A percentile compares a stretch with the other conserved stretches of the same genome.
These are phyloP conservation scores for Mimumesa dahlbomi DNA, from an alignment of 2,888 invertebrate genomes.

Conservation along the genomic window DNA sequence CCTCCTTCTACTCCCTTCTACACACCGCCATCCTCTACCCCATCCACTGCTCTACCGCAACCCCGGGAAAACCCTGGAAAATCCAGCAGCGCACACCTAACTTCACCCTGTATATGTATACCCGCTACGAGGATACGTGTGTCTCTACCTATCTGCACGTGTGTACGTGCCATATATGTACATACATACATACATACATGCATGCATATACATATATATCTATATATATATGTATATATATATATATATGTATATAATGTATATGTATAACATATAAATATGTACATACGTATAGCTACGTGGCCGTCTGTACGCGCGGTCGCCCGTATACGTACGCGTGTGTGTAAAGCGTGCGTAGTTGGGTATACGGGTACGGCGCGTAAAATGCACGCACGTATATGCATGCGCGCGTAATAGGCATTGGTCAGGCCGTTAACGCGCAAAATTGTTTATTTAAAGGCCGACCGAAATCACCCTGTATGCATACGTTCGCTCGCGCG, in stretches of 20 bases:
- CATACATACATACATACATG: too few species aligned
- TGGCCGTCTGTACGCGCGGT: background rate
- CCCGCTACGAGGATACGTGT: too few species aligned
- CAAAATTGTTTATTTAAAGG: slow-evolving; percentile 73
- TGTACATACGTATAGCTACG: slow-evolving; percentile 2
- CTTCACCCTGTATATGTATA: slow-evolving; percentile 67
- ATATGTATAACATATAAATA: slow-evolving; percentile 10
- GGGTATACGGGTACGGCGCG: too few species aligned
- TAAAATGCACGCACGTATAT: slow-evolving; percentile 37
- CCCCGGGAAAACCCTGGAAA: slow-evolving; percentile 80
- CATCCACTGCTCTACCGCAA: slow-evolving; percentile 73
- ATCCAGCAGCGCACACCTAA: slow-evolving; percentile 74
- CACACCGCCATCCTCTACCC: slow-evolving; percentile 65
- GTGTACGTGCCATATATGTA: too few species aligned
- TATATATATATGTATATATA: too few species aligned
- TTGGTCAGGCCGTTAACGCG: slow-evolving; percentile 68
- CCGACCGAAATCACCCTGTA: slow-evolving; percentile 37
- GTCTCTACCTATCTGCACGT: slow-evolving; percentile 40
- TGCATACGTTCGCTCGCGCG: slow-evolving; percentile 6
- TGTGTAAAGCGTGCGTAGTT: too few species aligned
- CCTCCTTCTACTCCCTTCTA: slow-evolving; percentile 41
- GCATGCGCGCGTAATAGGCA: slow-evolving; percentile 61
- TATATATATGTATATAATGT: background rate
- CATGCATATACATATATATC: too few species aligned
- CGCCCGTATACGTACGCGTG: slow-evolving; percentile 14